These are phyloP conservation scores for Choloepus didactylus DNA, from an alignment of 2,797 vertebrate species.

Conservation along the genomic window DNA sequence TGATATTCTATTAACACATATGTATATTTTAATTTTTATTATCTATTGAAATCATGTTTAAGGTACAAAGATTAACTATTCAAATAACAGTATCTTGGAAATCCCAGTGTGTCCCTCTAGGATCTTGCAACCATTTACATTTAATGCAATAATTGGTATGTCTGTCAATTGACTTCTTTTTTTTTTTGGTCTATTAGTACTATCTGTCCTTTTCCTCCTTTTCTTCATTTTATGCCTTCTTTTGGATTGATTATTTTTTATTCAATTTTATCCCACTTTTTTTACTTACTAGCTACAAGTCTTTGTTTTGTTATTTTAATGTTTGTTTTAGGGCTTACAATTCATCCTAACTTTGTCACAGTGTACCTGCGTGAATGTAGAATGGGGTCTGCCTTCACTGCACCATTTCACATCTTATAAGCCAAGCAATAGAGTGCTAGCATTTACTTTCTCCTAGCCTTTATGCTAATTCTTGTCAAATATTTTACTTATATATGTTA, in stretches of 20 bases:
- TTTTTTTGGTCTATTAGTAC: not conserved
- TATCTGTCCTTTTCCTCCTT: not conserved
- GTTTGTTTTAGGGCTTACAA: not conserved
- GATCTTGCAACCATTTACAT: not conserved
- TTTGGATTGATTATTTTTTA: not conserved
- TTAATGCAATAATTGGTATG: not conserved
- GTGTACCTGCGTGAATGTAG: no score
- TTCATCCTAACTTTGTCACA: not conserved
- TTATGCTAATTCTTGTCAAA: not conserved
- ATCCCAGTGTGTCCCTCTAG: not conserved
- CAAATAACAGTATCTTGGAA: not conserved
- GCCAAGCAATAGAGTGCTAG: not conserved
- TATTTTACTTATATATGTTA: not conserved
- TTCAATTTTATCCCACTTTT: not conserved
- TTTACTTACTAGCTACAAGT: not conserved
- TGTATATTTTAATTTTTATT: slow-evolving; percentile 26
- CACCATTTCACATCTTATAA: not conserved
- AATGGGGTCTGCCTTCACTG: not conserved
- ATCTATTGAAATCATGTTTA: not conserved
- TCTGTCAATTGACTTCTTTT: not conserved
- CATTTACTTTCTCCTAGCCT: not conserved
- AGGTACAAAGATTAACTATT: not conserved
- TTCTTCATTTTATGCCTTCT: not conserved
- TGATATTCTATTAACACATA: not conserved
- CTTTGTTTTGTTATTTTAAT: not conserved